Evolutionary conservation across 2,888 invertebrate species (phyloP).

Genomic region (Microplitis manilae): DNA sequence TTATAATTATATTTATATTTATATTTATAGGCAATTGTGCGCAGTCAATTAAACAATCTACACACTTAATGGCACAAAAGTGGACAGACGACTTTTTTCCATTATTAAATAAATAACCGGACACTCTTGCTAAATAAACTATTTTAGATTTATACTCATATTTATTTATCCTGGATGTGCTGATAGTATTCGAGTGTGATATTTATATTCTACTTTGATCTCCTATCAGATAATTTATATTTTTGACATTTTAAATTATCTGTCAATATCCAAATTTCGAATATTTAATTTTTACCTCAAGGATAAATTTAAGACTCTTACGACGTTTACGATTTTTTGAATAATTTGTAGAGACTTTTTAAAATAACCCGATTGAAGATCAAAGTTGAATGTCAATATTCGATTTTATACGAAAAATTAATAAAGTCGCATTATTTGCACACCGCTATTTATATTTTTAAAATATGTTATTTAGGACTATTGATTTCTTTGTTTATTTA

Average conservation of each 20-base stretch:
- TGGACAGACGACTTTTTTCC: not conserved
- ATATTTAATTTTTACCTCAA: too few relatives aligned
- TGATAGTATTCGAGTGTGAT: too few relatives aligned
- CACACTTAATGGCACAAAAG: not conserved
- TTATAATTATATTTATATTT: not conserved
- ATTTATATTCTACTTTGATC: not conserved
- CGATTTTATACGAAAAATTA: not conserved
- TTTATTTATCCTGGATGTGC: too few relatives aligned
- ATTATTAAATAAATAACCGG: not conserved
- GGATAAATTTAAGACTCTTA: too few relatives aligned
- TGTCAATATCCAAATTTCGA: too few relatives aligned
- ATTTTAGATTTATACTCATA: not conserved
- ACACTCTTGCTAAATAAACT: constrained; percentile 16
- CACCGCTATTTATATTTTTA: constrained; percentile 12
- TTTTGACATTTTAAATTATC: too few relatives aligned
- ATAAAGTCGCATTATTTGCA: not conserved
- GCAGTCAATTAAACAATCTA: not conserved
- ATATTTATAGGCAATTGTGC: not conserved
- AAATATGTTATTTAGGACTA: constrained; percentile 24
- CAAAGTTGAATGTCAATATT: not conserved
- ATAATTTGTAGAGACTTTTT: too few relatives aligned
- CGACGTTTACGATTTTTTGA: too few relatives aligned
- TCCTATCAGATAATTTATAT: constrained; percentile 5
- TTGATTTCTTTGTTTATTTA: constrained; percentile 30
- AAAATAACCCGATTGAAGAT: too few relatives aligned